Percentiles rank a stretch among this genome's conserved stretches.
Conservation (phyloP, 1,140 invertebrate genomes). For the Philopotamus ludificatus region DNA sequence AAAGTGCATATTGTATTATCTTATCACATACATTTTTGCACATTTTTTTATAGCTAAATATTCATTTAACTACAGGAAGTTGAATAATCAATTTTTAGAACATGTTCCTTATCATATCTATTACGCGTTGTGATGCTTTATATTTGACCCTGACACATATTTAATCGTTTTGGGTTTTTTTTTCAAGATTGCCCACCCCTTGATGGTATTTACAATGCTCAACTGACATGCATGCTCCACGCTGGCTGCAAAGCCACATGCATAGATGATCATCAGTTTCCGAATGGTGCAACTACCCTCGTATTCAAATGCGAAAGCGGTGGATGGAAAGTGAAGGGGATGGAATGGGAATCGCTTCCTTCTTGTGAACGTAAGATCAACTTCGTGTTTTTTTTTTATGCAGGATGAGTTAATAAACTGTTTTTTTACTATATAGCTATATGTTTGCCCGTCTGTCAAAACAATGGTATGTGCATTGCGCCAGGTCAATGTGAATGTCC, state of each 20-base stretch:
- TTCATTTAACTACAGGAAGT: no score
- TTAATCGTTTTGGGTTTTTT: background rate
- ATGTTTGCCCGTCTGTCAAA: conserved; percentile 72
- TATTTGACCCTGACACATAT: background rate
- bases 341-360: conserved; percentile 55
- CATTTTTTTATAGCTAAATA: no score
- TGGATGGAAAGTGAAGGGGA: conserved; percentile 58
- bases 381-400: background rate
- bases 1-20: no score
- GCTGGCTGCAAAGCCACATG: conserved; percentile 60
- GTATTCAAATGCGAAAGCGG: conserved; percentile 57
- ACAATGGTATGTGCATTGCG: conserved; percentile 73
- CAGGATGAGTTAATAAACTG: background rate
- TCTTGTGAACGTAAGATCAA: conserved; percentile 61
- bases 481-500: conserved; percentile 72
- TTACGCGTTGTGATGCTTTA: no score
- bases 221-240: conserved; percentile 49
- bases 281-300: conserved; percentile 56
- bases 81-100: no score
- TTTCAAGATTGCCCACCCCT: conserved; percentile 38
- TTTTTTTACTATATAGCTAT: conserved; percentile 56
- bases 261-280: conserved; percentile 59
- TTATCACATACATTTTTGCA: no score
- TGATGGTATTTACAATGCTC: conserved; percentile 51
- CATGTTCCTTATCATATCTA: no score